Evolutionary conservation across 2,888 invertebrate species (phyloP), one percentile per base, ranked within the genome.

Genomic region (Pterobdella sp.): DNA sequence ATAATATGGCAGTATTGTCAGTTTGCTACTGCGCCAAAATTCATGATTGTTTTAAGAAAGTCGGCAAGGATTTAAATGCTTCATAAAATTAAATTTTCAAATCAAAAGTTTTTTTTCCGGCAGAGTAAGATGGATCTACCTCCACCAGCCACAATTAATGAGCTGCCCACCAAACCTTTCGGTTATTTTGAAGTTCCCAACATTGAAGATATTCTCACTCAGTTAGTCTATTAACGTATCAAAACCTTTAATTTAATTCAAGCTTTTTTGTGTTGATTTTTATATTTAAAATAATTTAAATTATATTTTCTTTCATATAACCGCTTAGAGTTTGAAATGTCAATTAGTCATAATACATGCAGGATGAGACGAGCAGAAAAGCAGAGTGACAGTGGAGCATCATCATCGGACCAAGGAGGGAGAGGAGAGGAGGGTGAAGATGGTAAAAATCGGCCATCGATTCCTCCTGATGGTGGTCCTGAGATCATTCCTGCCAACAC

Each of bases 151-250:
- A 76, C 76, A 14, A 79, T 79, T 7, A 88, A 89, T 66, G 95
- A 95, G 85, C 85, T 92, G 76, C 93, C 94, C 0, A 89, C 89
- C 77, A 87, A 89, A 77, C 90, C 90, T 4, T 90, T 95, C 79
- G 95, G 95, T 1, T 85, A 89, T 63, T 91, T 94, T 80, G 89
- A 82, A 42, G 80, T 82, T 69, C 82, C 82, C 10, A 82, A 81
- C 76, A 78, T 82, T 4, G 79, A 81, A 68, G 81, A 82, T 76
- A 76, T 82, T 49, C 78, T 65, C 35, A 65, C 35, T 14, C 3
- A 65, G 65, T 65, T 3, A 32, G 65, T 31, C 32, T 34, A 14
- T 14, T 49, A 18, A 18, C n/a, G n/a, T n/a, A n/a, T n/a, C n/a
- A n/a, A n/a, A n/a, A n/a, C n/a, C n/a, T n/a, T n/a, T n/a, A n/a